Conservation (phyloP, 2,113 vertebrate species). For the Sapajus apella region DNA sequence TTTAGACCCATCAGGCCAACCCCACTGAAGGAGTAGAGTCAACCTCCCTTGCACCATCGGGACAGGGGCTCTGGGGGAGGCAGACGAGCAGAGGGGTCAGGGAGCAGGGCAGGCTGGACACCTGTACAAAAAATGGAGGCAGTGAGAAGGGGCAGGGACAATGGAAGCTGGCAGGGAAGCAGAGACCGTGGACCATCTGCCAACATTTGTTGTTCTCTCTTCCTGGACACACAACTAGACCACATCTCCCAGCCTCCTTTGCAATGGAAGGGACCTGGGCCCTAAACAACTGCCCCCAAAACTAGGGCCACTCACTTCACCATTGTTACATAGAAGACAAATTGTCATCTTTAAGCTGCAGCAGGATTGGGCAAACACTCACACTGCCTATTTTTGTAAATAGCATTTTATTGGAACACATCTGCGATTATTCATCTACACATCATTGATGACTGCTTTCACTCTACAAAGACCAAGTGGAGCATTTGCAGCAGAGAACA, state of each 20-base stretch:
- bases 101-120: no score
- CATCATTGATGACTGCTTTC: neutral
- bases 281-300: neutral
- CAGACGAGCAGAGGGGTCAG: no score
- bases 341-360: neutral
- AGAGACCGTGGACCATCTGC: neutral
- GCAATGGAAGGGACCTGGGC: neutral
- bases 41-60: neutral
- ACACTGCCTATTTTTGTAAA: neutral
- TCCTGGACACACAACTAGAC: neutral
- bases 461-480: neutral
- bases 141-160: neutral
- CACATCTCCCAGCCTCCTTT: neutral
- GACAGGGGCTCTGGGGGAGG: rapidly evolving
- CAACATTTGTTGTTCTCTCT: neutral
- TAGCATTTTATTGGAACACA: neutral
- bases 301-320: neutral
- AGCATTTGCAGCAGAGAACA: neutral
- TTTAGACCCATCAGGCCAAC: neutral
- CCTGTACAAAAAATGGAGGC: neutral
- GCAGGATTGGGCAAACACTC: neutral
- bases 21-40: neutral
- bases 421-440: neutral
- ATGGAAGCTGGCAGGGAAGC: neutral
- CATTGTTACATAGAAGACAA: neutral